Percentiles rank a stretch among this genome's conserved stretches.
These are phyloP conservation scores for Psylliodes chrysocephalus DNA, from an alignment of 2,888 invertebrate species.

Conservation along the genomic window DNA sequence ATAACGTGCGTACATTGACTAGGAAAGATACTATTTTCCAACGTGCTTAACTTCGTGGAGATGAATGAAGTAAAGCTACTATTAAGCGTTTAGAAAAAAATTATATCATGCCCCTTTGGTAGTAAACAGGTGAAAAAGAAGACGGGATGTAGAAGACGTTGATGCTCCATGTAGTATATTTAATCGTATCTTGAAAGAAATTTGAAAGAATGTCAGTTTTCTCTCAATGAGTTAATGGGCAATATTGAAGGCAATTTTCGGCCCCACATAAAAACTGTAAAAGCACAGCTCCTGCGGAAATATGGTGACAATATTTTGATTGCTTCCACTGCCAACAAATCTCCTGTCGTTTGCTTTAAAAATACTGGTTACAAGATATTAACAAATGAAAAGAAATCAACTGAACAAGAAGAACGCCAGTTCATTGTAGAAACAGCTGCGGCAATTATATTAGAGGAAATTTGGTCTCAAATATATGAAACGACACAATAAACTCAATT, in stretches of 20 bases:
- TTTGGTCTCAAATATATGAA: constrained; percentile 20
- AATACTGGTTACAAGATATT: too few relatives aligned
- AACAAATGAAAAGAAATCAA: constrained; percentile 11
- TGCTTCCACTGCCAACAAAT: not conserved
- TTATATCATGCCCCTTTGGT: constrained; percentile 20
- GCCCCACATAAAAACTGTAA: constrained; percentile 26
- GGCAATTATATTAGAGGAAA: constrained; percentile 41
- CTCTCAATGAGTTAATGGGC: constrained; percentile 38
- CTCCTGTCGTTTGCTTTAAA: constrained; percentile 19
- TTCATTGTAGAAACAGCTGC: constrained; percentile 43
- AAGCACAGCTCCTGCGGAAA: constrained; percentile 30
- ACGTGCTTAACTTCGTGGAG: constrained; percentile 36
- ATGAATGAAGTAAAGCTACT: constrained; percentile 33
- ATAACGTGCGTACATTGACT: constrained; percentile 39
- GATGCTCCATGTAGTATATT: constrained; percentile 40
- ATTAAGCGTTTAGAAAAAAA: constrained; percentile 26
- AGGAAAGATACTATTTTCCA: constrained; percentile 42
- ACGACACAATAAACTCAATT: constrained; percentile 30
- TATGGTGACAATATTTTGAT: constrained; percentile 27
- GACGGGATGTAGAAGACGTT: constrained; percentile 29
- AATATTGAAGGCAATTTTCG: constrained; percentile 33
- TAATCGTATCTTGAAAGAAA: not conserved
- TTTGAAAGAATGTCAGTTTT: constrained; percentile 44
- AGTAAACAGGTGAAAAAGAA: constrained; percentile 13
- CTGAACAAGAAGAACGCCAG: constrained; percentile 33